Conservation (phyloP, 2,797 vertebrate genomes). For the Phyllotis vaccarum region DNA sequence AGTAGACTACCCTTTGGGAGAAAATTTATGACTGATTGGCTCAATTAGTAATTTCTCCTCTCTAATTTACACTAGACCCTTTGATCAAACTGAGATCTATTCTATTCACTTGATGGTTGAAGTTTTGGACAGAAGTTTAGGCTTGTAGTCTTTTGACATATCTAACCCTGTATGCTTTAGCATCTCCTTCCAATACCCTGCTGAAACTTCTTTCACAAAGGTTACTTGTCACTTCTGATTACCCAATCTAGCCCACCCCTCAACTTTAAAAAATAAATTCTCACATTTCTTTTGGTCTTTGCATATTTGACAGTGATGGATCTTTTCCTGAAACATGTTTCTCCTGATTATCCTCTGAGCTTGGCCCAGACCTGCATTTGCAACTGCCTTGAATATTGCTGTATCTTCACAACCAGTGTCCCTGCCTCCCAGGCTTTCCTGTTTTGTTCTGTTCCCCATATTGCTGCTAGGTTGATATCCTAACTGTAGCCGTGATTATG, state of each 20-base stretch:
- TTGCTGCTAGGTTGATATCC: conserved; percentile 38
- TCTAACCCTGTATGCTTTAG: conserved; percentile 40
- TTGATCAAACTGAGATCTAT: conserved; percentile 54
- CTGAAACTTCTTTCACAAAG: conserved; percentile 58
- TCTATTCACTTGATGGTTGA: neutral
- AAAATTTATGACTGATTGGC: neutral
- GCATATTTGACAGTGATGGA: conserved; percentile 53
- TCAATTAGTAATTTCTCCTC: neutral
- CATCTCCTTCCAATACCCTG: conserved; percentile 58
- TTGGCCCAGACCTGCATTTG: conserved; percentile 54
- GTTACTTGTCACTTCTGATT: conserved; percentile 35
- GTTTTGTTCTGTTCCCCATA: conserved; percentile 17
- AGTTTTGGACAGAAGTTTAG: conserved; percentile 55
- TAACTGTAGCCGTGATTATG: conserved; percentile 48
- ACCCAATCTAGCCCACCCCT: neutral
- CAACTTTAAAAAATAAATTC: conserved; percentile 48
- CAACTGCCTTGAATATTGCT: conserved; percentile 44
- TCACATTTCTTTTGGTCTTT: conserved; percentile 48
- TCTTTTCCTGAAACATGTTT: conserved; percentile 62
- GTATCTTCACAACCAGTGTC: conserved; percentile 30
- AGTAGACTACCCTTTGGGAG: neutral
- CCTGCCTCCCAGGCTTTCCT: conserved; percentile 7
- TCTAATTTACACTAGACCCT: conserved; percentile 52
- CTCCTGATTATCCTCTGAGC: conserved; percentile 44
- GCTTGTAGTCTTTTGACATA: neutral